Evolutionary conservation across 1,140 invertebrate species (phyloP).

Genomic region (Zophobas morio): DNA sequence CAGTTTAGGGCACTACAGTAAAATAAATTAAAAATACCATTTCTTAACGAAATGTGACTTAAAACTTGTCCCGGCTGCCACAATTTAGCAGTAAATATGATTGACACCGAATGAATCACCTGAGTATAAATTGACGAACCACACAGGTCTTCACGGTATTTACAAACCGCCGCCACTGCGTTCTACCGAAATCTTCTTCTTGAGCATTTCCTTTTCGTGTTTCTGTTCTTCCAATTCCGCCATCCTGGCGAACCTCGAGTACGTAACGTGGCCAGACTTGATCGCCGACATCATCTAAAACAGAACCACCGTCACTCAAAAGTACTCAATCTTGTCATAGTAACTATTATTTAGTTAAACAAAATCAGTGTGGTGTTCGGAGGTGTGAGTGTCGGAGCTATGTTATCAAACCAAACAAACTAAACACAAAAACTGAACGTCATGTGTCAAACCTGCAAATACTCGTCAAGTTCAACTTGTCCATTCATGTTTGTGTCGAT

Average conservation of each 20-base stretch:
- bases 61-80: background rate
- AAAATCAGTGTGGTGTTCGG: background rate
- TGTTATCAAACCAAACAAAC: background rate
- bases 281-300: slow-evolving; percentile 96
- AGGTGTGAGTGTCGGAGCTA: background rate
- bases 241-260: slow-evolving; percentile 93
- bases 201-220: slow-evolving; percentile 80
- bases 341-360: slow-evolving; percentile 18
- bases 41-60: background rate
- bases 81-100: background rate
- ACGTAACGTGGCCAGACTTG: slow-evolving; percentile 91
- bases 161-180: slow-evolving; percentile 94
- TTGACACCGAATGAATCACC: slow-evolving; percentile 23
- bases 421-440: slow-evolving; percentile 49
- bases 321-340: too few species aligned
- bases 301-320: slow-evolving; percentile 4
- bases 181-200: slow-evolving; percentile 90
- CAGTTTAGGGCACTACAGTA: background rate
- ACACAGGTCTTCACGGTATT: slow-evolving; percentile 56
- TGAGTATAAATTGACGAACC: slow-evolving; percentile 23
- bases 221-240: slow-evolving; percentile 91
- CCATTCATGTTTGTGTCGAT: slow-evolving; percentile 99
- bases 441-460: slow-evolving; percentile 87
- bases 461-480: slow-evolving; percentile 98
- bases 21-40: background rate